These are phyloP conservation scores for Pammene aurita DNA, from an alignment of 2,888 invertebrate species.

Conservation along the genomic window DNA sequence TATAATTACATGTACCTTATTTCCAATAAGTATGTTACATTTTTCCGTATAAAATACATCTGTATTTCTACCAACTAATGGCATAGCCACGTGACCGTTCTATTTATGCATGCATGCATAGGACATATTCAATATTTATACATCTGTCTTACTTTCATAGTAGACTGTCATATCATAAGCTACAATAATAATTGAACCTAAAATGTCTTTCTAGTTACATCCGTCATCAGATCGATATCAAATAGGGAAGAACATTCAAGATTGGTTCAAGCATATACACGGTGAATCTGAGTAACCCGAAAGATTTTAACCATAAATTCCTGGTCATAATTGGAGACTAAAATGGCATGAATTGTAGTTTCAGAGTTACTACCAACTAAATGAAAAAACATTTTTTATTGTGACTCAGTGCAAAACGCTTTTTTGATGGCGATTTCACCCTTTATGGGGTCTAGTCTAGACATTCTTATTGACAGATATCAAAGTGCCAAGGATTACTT, in stretches of 20 bases:
- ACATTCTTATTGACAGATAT: too few species aligned
- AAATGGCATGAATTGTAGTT: too few species aligned
- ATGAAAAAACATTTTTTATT: too few species aligned
- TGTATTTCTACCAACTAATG: conserved; percentile 16
- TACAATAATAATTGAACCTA: conserved; percentile 19
- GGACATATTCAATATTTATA: background rate
- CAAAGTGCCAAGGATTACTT: too few species aligned
- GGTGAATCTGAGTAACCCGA: too few species aligned
- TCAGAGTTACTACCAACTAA: too few species aligned
- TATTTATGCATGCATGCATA: background rate
- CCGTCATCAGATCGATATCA: conserved; percentile 31
- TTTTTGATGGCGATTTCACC: too few species aligned
- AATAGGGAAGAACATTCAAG: background rate
- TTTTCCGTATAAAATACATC: conserved; percentile 37
- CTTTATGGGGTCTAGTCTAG: too few species aligned
- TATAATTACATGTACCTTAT: conserved; percentile 26
- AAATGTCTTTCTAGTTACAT: conserved; percentile 29
- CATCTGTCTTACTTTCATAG: conserved; percentile 3
- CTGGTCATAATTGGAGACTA: too few species aligned
- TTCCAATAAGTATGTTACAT: conserved; percentile 27
- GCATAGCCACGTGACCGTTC: conserved; percentile 2
- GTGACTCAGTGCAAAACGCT: too few species aligned
- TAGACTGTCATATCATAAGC: conserved; percentile 14
- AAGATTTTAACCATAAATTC: too few species aligned
- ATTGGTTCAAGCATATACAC: background rate